Evolutionary conservation across 2,888 invertebrate genomes (phyloP), one percentile per base, ranked within the genome.

Genomic region (Caenorhabditis sp.): DNA sequence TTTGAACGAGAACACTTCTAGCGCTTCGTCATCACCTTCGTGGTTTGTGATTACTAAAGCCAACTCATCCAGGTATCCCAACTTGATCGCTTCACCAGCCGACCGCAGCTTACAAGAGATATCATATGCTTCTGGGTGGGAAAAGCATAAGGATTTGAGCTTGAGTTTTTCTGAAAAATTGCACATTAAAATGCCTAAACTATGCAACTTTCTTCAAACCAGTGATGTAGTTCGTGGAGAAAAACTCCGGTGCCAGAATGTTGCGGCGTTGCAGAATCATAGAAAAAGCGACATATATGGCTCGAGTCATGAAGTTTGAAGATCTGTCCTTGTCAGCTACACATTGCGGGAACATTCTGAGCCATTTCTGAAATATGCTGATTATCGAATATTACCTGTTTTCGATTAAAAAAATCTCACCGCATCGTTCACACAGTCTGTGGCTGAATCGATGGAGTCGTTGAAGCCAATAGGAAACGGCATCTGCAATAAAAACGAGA

Each of bases 1-100:
- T 26, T 76, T 76, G 61, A 64, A 62, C 0, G 68, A 51, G 26
- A 68, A 76, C 13, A 76, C 76, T 47, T 76, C 76, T 11, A 76
- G 32, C n/a, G 62, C 76, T n/a, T 68, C 53, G 1, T n/a, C 60
- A 24, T 51, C 61, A 2, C 20, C 53, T 11, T 53, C 68, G 2
- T 51, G 60, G n/a, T 76, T 24, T 0, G 68, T 28, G 9, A 76
- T 28, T 0, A 76, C 76, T 9, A 76, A 24, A 8, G 76, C 60
- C 3, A 68, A 13, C 20, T 76, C 76, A 18, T 76, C 61, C 0
- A 76, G 47, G 18, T 32, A 58, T 40, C 76, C 68, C 1, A 44
- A 18, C 22, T 53, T 50, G 0, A 68, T 53, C 0, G 68, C 67
- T 20, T 58, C 58, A 2, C 64, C 44, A 0, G 64, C 64, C n/a